Conservation (phyloP, 1,140 invertebrate genomes). For the Trypoxylus dichotomus region DNA sequence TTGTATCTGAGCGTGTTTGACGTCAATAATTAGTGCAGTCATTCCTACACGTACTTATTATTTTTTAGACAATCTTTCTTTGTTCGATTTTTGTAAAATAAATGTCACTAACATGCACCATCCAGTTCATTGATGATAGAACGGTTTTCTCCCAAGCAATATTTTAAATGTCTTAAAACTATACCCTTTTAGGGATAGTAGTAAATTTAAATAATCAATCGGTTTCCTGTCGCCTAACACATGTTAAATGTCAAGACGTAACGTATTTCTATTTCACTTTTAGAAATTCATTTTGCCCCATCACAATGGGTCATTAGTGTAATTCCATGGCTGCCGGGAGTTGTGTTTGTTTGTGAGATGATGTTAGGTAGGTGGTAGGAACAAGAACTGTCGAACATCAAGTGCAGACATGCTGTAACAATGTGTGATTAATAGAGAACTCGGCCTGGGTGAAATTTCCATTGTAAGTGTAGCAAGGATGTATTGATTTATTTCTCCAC, state of each 20-base stretch:
- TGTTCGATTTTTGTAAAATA: too few relatives aligned
- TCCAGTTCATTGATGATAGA: too few relatives aligned
- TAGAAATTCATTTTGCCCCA: background rate
- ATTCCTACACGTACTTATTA: too few relatives aligned
- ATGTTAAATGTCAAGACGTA: background rate
- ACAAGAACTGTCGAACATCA: conserved; percentile 15
- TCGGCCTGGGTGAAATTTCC: conserved; percentile 11
- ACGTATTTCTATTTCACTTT: background rate
- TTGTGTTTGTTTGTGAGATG: conserved; percentile 22
- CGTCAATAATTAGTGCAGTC: too few relatives aligned
- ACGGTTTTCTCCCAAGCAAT: too few relatives aligned
- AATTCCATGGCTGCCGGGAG: conserved; percentile 4
- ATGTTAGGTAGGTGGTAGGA: conserved; percentile 23
- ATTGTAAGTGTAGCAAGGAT: conserved; percentile 23
- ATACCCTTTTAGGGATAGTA: too few relatives aligned
- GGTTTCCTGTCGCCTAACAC: background rate
- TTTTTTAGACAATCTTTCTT: too few relatives aligned
- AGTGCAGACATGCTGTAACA: conserved; percentile 21
- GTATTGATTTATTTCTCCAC: conserved; percentile 16
- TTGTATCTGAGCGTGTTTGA: too few relatives aligned
- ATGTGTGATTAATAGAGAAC: conserved; percentile 24
- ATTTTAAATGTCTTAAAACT: too few relatives aligned
- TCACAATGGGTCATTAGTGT: conserved; percentile 22
- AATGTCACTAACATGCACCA: too few relatives aligned
- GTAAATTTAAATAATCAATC: too few relatives aligned